phyloP scores from a whole-genome alignment of 1,140 invertebrate genomes.

The Meloidogyne hapla region DNA sequence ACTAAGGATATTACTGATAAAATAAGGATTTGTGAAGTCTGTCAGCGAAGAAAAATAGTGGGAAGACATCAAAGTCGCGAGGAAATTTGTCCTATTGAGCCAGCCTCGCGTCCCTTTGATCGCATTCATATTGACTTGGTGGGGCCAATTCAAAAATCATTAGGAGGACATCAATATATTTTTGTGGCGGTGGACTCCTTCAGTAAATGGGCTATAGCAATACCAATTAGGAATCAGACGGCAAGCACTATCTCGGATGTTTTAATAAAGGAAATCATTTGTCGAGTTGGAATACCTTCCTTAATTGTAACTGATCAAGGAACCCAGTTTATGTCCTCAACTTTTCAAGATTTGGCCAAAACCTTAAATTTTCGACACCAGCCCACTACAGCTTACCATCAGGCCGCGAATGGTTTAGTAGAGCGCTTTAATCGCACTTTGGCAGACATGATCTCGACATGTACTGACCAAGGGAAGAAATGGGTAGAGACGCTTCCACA shows the following conservation, averaged over 20 bases:
- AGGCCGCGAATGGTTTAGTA: slow-evolving; percentile 5
- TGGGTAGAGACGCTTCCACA: neutral
- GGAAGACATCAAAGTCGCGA: neutral
- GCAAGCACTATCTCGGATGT: neutral
- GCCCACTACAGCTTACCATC: slow-evolving; percentile 15
- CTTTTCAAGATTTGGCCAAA: slow-evolving; percentile 16
- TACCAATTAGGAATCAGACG: slow-evolving; percentile 9
- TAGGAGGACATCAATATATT: slow-evolving; percentile 12
- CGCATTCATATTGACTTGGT: slow-evolving; percentile 15
- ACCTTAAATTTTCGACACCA: neutral
- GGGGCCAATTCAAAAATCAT: neutral
- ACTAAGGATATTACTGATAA: neutral
- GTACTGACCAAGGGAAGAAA: slow-evolving; percentile 8
- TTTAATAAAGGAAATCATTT: slow-evolving; percentile 18
- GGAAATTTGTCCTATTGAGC: neutral
- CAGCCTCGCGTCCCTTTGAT: neutral
- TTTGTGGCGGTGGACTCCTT: slow-evolving; percentile 23
- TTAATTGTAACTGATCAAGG: slow-evolving; percentile 18
- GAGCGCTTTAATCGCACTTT: slow-evolving; percentile 10
- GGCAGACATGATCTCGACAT: neutral
- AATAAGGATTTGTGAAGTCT: neutral
- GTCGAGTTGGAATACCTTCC: neutral
- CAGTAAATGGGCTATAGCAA: slow-evolving; percentile 10
- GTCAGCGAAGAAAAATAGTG: slow-evolving; percentile 24
- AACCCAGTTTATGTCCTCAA: slow-evolving; percentile 7